Base-by-base conservation (phyloP, 2,888 invertebrate species). In the Apodemia hepburni region DNA sequence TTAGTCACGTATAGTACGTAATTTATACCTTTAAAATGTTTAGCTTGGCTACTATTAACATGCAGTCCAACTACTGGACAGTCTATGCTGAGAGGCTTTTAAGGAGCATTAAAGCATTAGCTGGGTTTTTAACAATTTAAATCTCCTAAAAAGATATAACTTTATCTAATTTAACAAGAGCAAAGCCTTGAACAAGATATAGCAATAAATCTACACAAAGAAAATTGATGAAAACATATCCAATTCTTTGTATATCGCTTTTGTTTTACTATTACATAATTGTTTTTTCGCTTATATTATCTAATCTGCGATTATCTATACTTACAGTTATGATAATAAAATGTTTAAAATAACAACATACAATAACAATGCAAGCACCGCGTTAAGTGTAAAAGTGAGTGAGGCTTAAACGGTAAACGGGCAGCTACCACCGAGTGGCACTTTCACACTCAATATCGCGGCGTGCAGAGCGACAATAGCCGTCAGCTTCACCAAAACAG, bases 381-480 rank as follows among this genome's bases (percentile, higher is more conserved):
- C 47, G 69, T 74, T 72, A 77, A 75, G 78, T 81, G 73, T 75
- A 74, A 77, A 74, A 78, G 79, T 78, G 79, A 86, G 82, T 81
- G 85, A 85, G 79, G 81, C 79, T 82, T 78, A 79, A 80, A 80
- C 78, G 75, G 76, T 79, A 75, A 71, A 73, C 76, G 78, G 82
- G 72, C 75, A 74, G 73, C 70, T 73, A 79, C 80, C 76, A 15
- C 5, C 79, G 78, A 75, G 75, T 70, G 79, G 79, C 82, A 88
- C 88, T 88, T 88, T 88, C 87, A 85, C 88, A 77, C 78, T 82
- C 81, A 71, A 69, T 67, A 75, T 71, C 70, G 68, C 61, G 60
- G 61, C 64, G 67, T 47, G 64, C 35, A 15, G 27, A 57, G 57
- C 57, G 57, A 57, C 57, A 57, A 54, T 27, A 54, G 54, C 11